Percentiles rank a stretch among this genome's conserved stretches.
Conservation (phyloP, 2,797 vertebrate genomes). For the Tangara arthus region DNA sequence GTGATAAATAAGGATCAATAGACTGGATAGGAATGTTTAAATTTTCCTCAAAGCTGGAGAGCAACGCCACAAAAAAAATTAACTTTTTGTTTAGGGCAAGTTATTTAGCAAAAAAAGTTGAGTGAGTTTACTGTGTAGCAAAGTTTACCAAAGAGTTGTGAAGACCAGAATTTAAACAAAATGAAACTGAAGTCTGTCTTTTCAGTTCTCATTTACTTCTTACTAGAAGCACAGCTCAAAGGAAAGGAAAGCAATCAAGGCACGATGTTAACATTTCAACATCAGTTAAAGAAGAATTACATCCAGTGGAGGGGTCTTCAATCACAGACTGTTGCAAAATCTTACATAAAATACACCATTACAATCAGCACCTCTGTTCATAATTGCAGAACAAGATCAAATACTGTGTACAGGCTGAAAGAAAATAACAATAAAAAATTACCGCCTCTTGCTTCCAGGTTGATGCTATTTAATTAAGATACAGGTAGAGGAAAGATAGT, state of each 20-base stretch:
- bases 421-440: neutral
- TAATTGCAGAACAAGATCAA: neutral
- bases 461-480: neutral
- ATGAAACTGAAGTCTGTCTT: neutral
- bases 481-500: neutral
- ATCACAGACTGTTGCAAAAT: neutral
- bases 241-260: neutral
- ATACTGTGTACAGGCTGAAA: neutral
- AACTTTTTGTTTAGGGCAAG: neutral
- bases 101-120: neutral
- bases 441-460: neutral
- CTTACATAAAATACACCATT: neutral
- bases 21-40: constrained; percentile 7
- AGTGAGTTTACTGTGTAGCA: neutral
- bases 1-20: constrained; percentile 58
- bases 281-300: neutral
- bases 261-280: neutral
- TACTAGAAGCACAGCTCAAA: neutral
- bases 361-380: neutral
- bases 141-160: neutral
- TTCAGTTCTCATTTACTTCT: neutral
- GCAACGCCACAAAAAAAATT: neutral
- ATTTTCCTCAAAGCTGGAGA: constrained; percentile 40
- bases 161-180: neutral
- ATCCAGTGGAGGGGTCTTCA: neutral